A percentile compares a stretch with the other conserved stretches of the same genome.
Evolutionary conservation across 2,113 vertebrate genomes (phyloP).

Genomic region (Sinocyclocheilus rhinocerous): DNA sequence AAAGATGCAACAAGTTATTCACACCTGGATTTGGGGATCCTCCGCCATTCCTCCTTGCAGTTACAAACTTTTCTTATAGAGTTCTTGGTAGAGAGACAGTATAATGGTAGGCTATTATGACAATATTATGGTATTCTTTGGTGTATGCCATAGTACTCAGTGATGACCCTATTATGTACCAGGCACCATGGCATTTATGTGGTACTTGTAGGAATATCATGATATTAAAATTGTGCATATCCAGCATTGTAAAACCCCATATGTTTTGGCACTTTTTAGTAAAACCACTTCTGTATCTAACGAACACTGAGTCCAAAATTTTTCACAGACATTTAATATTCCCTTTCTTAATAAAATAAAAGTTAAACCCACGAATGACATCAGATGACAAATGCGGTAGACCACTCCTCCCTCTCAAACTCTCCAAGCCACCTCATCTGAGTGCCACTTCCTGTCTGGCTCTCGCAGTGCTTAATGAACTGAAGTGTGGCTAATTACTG

Average conservation of each 20-base stretch:
- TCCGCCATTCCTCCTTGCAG: too few relatives aligned
- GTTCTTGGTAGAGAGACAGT: too few relatives aligned
- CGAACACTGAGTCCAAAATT: background rate
- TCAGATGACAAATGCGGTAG: background rate
- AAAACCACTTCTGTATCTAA: background rate
- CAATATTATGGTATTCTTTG: too few relatives aligned
- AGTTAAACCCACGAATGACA: background rate
- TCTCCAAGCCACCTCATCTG: background rate
- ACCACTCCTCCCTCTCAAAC: background rate
- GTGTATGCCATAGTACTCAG: too few relatives aligned
- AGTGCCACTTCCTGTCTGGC: slow-evolving; percentile 46
- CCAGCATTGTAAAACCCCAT: background rate
- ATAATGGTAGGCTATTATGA: too few relatives aligned
- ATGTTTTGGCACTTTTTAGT: background rate
- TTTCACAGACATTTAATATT: background rate
- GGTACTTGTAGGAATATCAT: background rate
- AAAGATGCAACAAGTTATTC: too few relatives aligned
- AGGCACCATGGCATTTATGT: background rate
- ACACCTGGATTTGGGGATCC: too few relatives aligned
- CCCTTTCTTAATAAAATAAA: background rate
- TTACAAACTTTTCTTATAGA: too few relatives aligned
- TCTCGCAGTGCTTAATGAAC: slow-evolving; percentile 71
- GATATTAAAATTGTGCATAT: background rate
- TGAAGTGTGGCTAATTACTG: slow-evolving; percentile 79
- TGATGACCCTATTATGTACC: too few relatives aligned